These are phyloP conservation scores for Perizoma affinitatum DNA, from an alignment of 2,888 invertebrate species.

Conservation along the genomic window DNA sequence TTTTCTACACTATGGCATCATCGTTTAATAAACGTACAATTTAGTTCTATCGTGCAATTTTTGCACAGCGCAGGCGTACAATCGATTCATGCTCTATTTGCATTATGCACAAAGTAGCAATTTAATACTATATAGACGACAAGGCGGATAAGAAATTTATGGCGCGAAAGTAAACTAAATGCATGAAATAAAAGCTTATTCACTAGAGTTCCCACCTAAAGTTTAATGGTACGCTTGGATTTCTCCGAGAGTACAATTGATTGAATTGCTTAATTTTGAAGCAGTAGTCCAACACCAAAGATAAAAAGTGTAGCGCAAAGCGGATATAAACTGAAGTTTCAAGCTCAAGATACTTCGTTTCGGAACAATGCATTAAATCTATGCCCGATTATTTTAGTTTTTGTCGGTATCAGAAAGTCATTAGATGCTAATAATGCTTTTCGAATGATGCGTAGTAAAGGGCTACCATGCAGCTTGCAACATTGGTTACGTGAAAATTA, in stretches of 20 bases:
- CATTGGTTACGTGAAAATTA: constrained; percentile 54
- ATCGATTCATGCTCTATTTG: constrained; percentile 46
- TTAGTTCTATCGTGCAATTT: constrained; percentile 46
- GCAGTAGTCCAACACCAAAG: constrained; percentile 65
- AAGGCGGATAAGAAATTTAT: constrained; percentile 24
- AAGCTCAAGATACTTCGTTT: constrained; percentile 24
- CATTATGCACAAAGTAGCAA: constrained; percentile 33
- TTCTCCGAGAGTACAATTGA: constrained; percentile 10
- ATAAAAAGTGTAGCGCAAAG: constrained; percentile 55
- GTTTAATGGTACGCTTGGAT: constrained; percentile 13
- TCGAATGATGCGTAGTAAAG: constrained; percentile 26
- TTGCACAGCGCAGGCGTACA: constrained; percentile 48
- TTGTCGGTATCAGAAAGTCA: constrained; percentile 8
- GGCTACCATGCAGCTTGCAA: constrained; percentile 66
- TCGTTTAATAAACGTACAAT: constrained; percentile 31
- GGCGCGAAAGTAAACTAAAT: constrained; percentile 27
- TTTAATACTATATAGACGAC: constrained; percentile 26
- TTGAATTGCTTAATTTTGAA: constrained; percentile 32
- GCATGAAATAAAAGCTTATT: constrained; percentile 30
- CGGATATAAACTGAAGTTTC: constrained; percentile 43
- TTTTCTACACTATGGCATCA: constrained; percentile 34
- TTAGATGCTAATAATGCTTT: constrained; percentile 25
- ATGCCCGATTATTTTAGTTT: constrained; percentile 12
- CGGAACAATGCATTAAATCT: constrained; percentile 4
- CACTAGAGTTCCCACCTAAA: constrained; percentile 16